Evolutionary conservation across 1,140 invertebrate genomes (phyloP), one percentile per base, ranked within the genome.

Genomic region (Atta cephalotes): DNA sequence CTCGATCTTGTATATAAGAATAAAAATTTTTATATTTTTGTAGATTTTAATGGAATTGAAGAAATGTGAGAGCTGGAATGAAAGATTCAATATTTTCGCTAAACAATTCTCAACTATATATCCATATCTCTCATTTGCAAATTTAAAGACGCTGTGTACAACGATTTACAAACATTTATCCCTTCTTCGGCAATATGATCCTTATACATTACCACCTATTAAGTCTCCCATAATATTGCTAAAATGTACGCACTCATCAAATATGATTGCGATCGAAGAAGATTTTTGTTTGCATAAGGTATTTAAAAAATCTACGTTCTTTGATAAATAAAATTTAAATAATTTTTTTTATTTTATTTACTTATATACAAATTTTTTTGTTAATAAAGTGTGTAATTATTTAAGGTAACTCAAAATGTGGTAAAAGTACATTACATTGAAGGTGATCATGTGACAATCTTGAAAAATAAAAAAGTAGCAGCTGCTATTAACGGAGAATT

Each of bases 231-330:
- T 97, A 5, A 95, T 95, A 3, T 94, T 98, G 9, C 93, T 97
- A 3, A 96, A 97, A 87, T 97, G 97, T 0, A 96, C 95, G 95
- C 9, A 62, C 2, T 96, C 28, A 93, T 93, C 10, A 94, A 95
- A 0, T 71, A 96, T 6, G 91, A 96, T 35, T 93, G 94, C 1
- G 88, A 96, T 21, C 14, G 95, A 96, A 58, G 96, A 97, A 39
- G 97, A 97, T 91, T 97, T 97, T 92, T 96, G 96, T 60, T 92
- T 98, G 0, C 95, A 68, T 56, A 91, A 88, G 86, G 92, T 94
- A 71, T 65, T 60, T 76, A 21, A 21, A 39, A 45, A 35, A 12
- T 5, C 35, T 45, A 3, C 3, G 1, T 5, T 16, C 12, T 63
- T 3, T 62, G 7, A 12, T 56, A 56, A 65, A 18, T 18, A 5